Conservation (phyloP, 2,797 vertebrate genomes). For the Iguana delicatissima region DNA sequence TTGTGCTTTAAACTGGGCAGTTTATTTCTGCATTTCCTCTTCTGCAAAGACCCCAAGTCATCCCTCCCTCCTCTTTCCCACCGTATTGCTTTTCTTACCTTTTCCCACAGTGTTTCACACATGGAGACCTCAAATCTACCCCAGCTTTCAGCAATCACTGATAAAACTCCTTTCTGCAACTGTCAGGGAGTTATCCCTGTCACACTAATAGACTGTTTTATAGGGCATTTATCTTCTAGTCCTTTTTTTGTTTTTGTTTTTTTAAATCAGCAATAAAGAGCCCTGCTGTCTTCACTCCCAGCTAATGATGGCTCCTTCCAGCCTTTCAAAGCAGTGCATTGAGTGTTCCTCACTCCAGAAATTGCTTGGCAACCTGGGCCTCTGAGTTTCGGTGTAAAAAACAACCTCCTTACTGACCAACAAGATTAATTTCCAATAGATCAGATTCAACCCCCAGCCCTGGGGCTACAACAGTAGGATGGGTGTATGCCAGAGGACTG, state of each 20-base stretch:
- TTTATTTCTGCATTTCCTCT: conserved; percentile 11
- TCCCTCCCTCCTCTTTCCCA: not conserved
- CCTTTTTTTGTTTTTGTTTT: not conserved
- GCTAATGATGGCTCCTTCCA: conserved; percentile 24
- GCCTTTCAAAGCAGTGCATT: not conserved
- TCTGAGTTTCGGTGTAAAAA: not conserved
- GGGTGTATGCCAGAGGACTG: not conserved
- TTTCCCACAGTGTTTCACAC: not conserved
- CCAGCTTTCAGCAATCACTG: conserved; percentile 28
- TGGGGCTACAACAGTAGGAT: not conserved
- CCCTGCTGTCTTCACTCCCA: conserved; percentile 47
- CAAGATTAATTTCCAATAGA: conserved; percentile 15
- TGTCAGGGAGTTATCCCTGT: conserved; percentile 22
- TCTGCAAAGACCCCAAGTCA: not conserved
- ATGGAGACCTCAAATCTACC: conserved; percentile 17
- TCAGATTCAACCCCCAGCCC: not conserved
- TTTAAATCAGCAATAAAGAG: conserved; percentile 26
- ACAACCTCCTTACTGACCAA: not conserved
- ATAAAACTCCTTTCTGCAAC: conserved; percentile 31
- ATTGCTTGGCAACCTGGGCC: not conserved
- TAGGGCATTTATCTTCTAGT: conserved; percentile 34
- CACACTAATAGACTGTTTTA: conserved; percentile 29
- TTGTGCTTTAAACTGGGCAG: not conserved
- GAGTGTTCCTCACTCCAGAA: not conserved
- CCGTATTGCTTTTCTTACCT: not conserved